Base-by-base conservation (phyloP, 2,113 vertebrate genomes). In the Phrynosoma blainvillii region DNA sequence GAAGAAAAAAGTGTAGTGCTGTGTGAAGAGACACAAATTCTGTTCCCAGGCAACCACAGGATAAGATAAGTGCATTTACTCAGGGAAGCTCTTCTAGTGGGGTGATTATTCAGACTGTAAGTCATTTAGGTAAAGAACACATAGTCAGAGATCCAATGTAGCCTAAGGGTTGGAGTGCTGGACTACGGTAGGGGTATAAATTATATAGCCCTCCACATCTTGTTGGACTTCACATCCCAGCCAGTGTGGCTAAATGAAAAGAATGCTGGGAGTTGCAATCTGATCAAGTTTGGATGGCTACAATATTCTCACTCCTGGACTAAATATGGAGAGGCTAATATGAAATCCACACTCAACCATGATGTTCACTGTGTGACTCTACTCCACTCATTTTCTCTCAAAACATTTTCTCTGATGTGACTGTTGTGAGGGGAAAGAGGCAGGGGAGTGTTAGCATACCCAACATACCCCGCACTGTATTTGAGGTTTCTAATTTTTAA, bases 51-150 rank as follows among this genome's bases (percentile, higher is more conserved):
- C 42, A 52, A 79, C 77, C 54, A 5, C 62, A 1, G 56, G 73
- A 84, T 36, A 91, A 75, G 87, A 68, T 23, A 82, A 76, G 8
- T 82, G 85, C n/a, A 47, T 0, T 47, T 87, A 47, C 90, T 79
- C 36, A n/a, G 68, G 47, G 85, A 85, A 56, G 25, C 7, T 36
- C 30, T 12, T 62, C 10, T 36, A 62, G 8, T 36, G 59, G 79
- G 40, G 18, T 36, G 65, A 68, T 68, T 66, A 16, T 36, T 36
- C 36, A 36, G 36, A 36, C 27, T 25, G 32, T 12, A 30, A 68
- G 27, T 52, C 7, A 30, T 52, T 83, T 47, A 27, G 5, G 23
- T 62, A 70, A 70, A 52, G 32, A 27, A 82, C 5, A 14, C 42
- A 47, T 47, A 6, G 65, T 66, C 27, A 79, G 47, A 59, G 27